Percentiles rank a stretch among this genome's conserved stretches.
Conservation (phyloP, 2,888 invertebrate genomes). For the Dysmachus trigonus region DNA sequence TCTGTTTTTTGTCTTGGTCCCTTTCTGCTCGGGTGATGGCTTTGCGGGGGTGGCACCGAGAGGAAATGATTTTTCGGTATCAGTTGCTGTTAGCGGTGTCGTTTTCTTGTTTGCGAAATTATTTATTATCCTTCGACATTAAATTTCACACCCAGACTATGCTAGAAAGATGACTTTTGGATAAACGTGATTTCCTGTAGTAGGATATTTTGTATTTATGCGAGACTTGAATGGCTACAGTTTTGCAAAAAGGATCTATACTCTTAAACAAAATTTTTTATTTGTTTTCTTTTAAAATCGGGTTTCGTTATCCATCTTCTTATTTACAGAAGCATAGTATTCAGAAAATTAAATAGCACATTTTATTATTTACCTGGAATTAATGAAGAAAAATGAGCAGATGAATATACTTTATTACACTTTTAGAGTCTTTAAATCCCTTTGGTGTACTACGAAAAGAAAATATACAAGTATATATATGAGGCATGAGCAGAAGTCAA, state of each 20-base stretch:
- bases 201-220: not conserved
- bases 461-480: too few species aligned
- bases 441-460: too few species aligned
- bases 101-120: conserved; percentile 9
- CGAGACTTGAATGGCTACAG: not conserved
- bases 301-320: too few species aligned
- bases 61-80: conserved; percentile 36
- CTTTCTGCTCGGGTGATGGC: not conserved
- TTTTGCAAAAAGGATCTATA: not conserved
- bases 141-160: not conserved
- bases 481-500: too few species aligned
- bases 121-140: conserved; percentile 26
- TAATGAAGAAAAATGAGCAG: too few species aligned
- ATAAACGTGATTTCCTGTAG: not conserved
- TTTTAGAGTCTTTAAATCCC: too few species aligned
- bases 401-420: too few species aligned
- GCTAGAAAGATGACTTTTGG: not conserved
- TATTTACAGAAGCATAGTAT: too few species aligned
- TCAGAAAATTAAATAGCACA: too few species aligned
- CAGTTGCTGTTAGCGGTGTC: conserved; percentile 12
- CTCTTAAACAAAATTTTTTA: not conserved
- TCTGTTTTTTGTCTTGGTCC: conserved; percentile 31
- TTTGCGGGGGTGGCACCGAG: not conserved
- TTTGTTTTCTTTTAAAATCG: not conserved
- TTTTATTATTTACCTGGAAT: too few species aligned